Evolutionary conservation across 2,888 invertebrate species (phyloP).

Genomic region (Cylindroiulus punctatus): DNA sequence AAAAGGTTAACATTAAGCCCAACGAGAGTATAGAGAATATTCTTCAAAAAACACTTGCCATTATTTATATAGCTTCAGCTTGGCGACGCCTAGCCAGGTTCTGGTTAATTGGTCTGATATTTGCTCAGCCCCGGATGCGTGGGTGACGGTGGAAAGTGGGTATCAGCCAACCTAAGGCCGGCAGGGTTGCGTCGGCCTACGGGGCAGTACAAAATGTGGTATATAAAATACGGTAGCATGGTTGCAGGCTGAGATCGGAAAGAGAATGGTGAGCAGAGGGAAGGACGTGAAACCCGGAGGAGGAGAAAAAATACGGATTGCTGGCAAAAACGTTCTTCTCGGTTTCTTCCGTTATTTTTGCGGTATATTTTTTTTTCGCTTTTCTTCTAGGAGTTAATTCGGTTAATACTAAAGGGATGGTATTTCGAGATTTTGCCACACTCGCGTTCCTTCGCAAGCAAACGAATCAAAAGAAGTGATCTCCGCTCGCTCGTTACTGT

Average conservation of each 20-base stretch:
- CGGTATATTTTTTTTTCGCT: slow-evolving; percentile 14
- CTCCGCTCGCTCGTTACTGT: slow-evolving; percentile 72
- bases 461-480: slow-evolving; percentile 24
- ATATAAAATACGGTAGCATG: slow-evolving; percentile 17
- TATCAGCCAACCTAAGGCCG: not conserved
- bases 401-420: slow-evolving; percentile 26
- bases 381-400: slow-evolving; percentile 32
- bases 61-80: slow-evolving; percentile 24
- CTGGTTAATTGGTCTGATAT: not conserved
- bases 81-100: not conserved
- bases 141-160: not conserved
- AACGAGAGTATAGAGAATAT: slow-evolving; percentile 32
- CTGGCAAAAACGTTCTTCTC: slow-evolving; percentile 1
- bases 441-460: slow-evolving; percentile 39
- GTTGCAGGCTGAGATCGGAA: slow-evolving; percentile 32
- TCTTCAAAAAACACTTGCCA: slow-evolving; percentile 25
- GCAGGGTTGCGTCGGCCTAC: not conserved
- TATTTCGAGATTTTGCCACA: slow-evolving; percentile 46
- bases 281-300: slow-evolving; percentile 16
- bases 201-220: slow-evolving; percentile 26
- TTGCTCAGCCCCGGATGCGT: not conserved
- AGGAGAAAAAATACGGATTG: slow-evolving; percentile 20
- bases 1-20: slow-evolving; percentile 24
- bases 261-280: slow-evolving; percentile 24
- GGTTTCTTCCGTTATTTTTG: slow-evolving; percentile 15